phyloP scores from a whole-genome alignment of 2,113 vertebrate species.

The Lipophrys pholis region DNA sequence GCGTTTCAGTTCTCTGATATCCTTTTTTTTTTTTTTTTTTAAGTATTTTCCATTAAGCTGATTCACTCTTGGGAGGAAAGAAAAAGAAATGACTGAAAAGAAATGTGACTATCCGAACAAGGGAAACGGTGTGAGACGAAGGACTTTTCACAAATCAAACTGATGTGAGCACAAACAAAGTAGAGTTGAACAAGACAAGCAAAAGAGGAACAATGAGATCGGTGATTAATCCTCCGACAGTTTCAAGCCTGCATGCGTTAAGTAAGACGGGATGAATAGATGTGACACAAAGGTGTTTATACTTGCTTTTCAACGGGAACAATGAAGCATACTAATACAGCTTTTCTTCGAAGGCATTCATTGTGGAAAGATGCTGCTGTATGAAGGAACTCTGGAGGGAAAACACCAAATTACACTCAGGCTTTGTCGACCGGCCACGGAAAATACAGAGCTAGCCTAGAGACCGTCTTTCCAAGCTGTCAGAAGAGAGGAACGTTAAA shows the following conservation, averaged over 20 bases:
- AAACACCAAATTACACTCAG: too few relatives aligned
- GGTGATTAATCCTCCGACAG: background rate
- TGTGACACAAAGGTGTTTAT: background rate
- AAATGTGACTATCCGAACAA: background rate
- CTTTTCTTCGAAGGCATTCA: too few relatives aligned
- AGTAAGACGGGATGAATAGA: background rate
- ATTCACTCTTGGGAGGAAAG: background rate
- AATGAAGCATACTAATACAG: too few relatives aligned
- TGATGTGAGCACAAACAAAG: background rate
- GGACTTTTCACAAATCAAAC: conserved; percentile 5
- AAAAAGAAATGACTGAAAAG: background rate
- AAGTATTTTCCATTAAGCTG: background rate
- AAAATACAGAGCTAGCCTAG: too few relatives aligned
- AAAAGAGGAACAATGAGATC: conserved; percentile 4
- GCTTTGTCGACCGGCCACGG: too few relatives aligned
- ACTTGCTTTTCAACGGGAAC: too few relatives aligned
- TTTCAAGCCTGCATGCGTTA: background rate
- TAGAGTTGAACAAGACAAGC: background rate
- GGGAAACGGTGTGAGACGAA: background rate
- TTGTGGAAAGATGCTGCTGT: too few relatives aligned
- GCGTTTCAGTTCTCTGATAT: background rate
- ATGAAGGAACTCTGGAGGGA: too few relatives aligned
- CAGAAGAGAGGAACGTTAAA: too few relatives aligned
- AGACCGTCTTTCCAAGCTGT: too few relatives aligned
- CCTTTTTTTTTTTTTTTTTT: background rate